These are phyloP conservation scores for Cabera pusaria DNA, from an alignment of 2,888 invertebrate genomes.

Conservation along the genomic window DNA sequence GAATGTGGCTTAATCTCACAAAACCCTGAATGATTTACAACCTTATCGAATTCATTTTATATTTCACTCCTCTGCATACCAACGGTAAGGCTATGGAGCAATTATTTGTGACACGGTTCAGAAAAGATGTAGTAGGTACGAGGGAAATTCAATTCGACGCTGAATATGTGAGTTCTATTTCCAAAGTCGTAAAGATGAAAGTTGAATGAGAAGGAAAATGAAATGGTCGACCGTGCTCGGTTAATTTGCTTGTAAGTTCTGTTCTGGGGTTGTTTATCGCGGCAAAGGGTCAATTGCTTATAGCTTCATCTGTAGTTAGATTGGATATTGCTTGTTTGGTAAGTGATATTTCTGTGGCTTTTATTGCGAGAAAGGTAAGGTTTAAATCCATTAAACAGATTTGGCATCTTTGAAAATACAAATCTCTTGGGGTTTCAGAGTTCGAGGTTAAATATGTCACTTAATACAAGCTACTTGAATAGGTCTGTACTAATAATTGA, in stretches of 20 bases:
- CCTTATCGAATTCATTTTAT: constrained; percentile 5
- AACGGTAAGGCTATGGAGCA: constrained; percentile 5
- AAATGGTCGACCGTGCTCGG: constrained; percentile 7
- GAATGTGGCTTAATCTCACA: constrained; percentile 20
- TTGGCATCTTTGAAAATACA: too few relatives aligned
- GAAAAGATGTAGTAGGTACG: constrained; percentile 4
- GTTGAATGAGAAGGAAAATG: constrained; percentile 8
- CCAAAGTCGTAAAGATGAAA: constrained; percentile 8
- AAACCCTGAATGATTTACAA: background rate
- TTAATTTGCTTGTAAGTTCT: constrained; percentile 12
- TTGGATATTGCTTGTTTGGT: constrained; percentile 17
- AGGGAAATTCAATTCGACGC: constrained; percentile 27
- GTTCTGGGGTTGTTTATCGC: constrained; percentile 11
- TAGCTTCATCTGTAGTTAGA: constrained; percentile 16
- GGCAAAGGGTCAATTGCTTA: constrained; percentile 13
- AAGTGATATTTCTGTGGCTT: too few relatives aligned
- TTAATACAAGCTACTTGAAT: too few relatives aligned
- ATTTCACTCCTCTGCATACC: background rate
- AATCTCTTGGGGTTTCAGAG: too few relatives aligned
- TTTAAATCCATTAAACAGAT: too few relatives aligned
- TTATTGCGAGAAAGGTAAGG: too few relatives aligned
- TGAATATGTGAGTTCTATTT: constrained; percentile 4
- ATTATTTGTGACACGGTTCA: constrained; percentile 16
- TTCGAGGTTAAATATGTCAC: too few relatives aligned
- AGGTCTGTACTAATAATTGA: too few relatives aligned